A percentile compares a stretch with the other conserved stretches of the same genome.
Conservation (phyloP, 2,113 vertebrate genomes). For the Anser cygnoides region DNA sequence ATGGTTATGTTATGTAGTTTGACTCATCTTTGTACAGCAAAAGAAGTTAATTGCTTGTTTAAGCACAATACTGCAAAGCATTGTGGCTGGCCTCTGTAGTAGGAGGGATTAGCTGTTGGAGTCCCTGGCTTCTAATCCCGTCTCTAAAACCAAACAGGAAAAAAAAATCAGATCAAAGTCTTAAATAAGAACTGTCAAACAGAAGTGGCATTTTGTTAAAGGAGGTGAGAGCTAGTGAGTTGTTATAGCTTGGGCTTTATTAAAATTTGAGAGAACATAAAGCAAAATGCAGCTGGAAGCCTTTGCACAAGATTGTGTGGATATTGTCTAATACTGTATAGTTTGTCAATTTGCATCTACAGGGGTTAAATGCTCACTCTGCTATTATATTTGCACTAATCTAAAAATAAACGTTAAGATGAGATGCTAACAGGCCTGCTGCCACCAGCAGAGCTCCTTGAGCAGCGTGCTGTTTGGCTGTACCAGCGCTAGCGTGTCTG, state of each 20-base stretch:
- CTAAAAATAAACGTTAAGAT: neutral
- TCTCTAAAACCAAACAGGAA: neutral
- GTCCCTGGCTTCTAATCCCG: conserved; percentile 8
- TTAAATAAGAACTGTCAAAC: neutral
- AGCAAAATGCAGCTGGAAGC: neutral
- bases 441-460: neutral
- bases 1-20: neutral
- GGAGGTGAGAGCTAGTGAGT: neutral
- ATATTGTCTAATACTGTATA: neutral
- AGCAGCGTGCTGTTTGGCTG: neutral
- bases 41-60: conserved; percentile 2
- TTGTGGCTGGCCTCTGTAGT: neutral
- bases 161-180: neutral
- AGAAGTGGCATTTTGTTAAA: neutral
- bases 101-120: conserved; percentile 24
- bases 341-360: neutral
- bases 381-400: neutral
- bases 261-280: neutral
- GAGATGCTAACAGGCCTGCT: neutral
- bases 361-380: neutral
- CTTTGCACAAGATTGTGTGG: neutral
- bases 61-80: neutral
- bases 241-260: neutral
- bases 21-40: neutral
- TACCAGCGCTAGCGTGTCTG: neutral